Evolutionary conservation across 2,888 invertebrate genomes (phyloP).

Genomic region (Thymelicus lineola): DNA sequence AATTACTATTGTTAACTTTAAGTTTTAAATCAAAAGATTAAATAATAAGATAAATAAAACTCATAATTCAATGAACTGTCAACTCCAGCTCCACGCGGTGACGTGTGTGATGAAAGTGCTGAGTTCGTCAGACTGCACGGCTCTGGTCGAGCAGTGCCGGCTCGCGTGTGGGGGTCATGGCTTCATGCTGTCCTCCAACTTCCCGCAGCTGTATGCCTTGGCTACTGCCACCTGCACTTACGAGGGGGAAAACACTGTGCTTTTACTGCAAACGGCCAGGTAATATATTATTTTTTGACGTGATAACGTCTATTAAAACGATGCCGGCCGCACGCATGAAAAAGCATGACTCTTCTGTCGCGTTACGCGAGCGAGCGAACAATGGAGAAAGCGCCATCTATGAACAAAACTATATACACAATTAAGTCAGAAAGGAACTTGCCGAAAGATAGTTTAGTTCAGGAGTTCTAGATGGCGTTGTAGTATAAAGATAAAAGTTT

Average conservation of each 20-base stretch:
- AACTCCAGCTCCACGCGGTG: slow-evolving; percentile 91
- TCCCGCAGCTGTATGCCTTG: slow-evolving; percentile 93
- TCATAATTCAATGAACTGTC: neutral
- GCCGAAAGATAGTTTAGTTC: too few relatives aligned
- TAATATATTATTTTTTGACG: slow-evolving; percentile 47
- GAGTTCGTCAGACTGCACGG: slow-evolving; percentile 88
- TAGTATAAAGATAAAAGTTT: too few relatives aligned
- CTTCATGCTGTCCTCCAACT: slow-evolving; percentile 93
- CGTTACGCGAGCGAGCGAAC: too few relatives aligned
- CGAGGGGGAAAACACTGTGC: slow-evolving; percentile 98
- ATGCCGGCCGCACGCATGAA: too few relatives aligned
- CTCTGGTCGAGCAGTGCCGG: slow-evolving; percentile 92
- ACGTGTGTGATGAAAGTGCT: slow-evolving; percentile 96
- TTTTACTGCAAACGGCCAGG: slow-evolving; percentile 95
- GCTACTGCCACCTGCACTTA: slow-evolving; percentile 96
- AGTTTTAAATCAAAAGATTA: too few relatives aligned
- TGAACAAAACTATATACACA: too few relatives aligned
- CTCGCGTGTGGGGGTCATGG: slow-evolving; percentile 98
- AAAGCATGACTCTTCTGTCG: too few relatives aligned
- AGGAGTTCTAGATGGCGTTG: too few relatives aligned
- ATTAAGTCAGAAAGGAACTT: too few relatives aligned
- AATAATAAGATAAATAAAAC: neutral
- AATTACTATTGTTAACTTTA: too few relatives aligned
- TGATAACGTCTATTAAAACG: too few relatives aligned
- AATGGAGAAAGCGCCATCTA: too few relatives aligned